Conservation (phyloP, 1,140 invertebrate species). For the Andrena cerasifolii region DNA sequence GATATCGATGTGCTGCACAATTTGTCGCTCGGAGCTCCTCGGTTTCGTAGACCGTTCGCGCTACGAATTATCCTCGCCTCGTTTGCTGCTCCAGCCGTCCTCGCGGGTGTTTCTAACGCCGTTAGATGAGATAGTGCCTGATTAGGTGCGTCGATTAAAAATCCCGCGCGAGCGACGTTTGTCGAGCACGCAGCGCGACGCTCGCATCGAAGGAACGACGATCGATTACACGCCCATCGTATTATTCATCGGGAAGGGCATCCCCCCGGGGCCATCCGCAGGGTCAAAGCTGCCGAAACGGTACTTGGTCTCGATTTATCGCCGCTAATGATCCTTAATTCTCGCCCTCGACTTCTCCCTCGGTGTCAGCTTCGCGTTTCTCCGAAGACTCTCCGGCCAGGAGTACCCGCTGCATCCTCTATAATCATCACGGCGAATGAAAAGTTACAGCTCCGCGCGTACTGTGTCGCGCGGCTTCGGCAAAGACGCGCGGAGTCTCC, state of each 20-base stretch:
- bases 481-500: not conserved
- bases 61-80: no score
- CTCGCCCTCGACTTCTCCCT: slow-evolving; percentile 12
- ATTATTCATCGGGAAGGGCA: slow-evolving; percentile 34
- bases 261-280: not conserved
- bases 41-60: no score
- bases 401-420: not conserved
- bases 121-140: no score
- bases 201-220: slow-evolving; percentile 8
- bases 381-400: not conserved
- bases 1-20: not conserved
- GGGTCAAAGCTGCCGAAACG: slow-evolving; percentile 33
- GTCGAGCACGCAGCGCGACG: no score
- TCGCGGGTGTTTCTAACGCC: no score
- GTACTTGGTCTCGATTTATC: slow-evolving; percentile 43
- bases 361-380: not conserved
- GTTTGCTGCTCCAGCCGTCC: not conserved
- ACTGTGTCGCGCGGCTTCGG: not conserved
- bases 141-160: no score
- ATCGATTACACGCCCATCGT: slow-evolving; percentile 34
- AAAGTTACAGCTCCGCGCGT: not conserved
- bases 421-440: not conserved
- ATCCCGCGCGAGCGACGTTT: no score
- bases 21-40: not conserved
- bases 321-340: slow-evolving; percentile 41